Evolutionary conservation across 2,797 vertebrate species (phyloP).

Genomic region (Manis javanica): DNA sequence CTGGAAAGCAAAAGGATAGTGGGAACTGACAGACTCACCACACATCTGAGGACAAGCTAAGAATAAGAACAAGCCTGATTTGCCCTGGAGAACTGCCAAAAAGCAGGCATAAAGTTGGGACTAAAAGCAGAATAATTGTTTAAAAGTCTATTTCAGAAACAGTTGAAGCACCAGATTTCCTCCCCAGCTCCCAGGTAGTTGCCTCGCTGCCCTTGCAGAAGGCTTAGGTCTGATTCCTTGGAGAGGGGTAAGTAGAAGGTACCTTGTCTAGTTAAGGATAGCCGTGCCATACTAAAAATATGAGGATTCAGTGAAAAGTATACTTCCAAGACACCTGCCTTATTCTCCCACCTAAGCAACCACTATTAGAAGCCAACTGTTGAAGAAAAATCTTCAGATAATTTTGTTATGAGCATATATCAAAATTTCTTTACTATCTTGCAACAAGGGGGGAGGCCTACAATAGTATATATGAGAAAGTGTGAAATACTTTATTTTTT

Average conservation of each 20-base stretch:
- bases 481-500: background rate
- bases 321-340: background rate
- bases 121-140: background rate
- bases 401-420: background rate
- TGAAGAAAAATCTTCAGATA: background rate
- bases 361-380: background rate
- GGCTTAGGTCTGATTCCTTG: background rate
- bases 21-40: background rate
- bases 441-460: background rate
- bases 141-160: background rate
- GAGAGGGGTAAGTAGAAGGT: background rate
- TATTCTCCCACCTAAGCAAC: background rate
- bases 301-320: slow-evolving; percentile 1
- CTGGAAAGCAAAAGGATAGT: background rate
- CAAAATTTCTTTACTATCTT: slow-evolving; percentile 26
- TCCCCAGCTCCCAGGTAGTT: background rate
- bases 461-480: background rate
- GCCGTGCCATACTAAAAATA: background rate
- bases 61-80: background rate
- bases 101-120: background rate
- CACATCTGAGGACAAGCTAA: background rate
- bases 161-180: background rate
- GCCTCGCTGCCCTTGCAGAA: background rate
- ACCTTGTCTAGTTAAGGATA: background rate
- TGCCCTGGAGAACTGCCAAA: background rate